Evolutionary conservation across 2,113 vertebrate species (phyloP).

Genomic region (Sciurus niger): DNA sequence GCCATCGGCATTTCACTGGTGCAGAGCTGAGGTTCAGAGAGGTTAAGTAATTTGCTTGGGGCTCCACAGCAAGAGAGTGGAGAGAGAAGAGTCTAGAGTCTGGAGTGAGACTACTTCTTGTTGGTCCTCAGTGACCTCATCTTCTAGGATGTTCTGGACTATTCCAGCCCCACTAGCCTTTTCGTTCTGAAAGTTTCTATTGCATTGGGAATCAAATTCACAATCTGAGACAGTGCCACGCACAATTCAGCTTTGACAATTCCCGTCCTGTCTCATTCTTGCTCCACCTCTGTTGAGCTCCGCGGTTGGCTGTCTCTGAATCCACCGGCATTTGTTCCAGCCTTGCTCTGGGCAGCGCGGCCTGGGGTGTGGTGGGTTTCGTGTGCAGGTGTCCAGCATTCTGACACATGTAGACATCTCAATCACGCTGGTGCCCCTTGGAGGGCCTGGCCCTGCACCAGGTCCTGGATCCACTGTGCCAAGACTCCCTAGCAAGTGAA

Average conservation of each 20-base stretch:
- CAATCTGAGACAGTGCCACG: not conserved
- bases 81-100: not conserved
- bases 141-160: not conserved
- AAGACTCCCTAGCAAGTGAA: not conserved
- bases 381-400: not conserved
- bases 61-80: not conserved
- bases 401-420: not conserved
- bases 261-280: not conserved
- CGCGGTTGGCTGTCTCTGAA: not conserved
- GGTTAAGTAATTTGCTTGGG: not conserved
- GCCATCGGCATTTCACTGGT: not conserved
- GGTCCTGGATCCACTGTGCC: not conserved
- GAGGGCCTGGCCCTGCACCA: not conserved
- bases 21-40: not conserved
- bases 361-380: not conserved
- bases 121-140: not conserved
- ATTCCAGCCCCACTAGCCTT: not conserved
- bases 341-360: not conserved
- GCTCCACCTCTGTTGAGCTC: not conserved
- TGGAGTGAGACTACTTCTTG: not conserved
- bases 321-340: not conserved
- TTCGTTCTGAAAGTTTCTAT: conserved; percentile 19
- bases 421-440: not conserved
- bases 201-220: not conserved
- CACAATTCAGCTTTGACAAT: not conserved